Evolutionary conservation across 2,888 invertebrate species (phyloP).

Genomic region (Bruchidius siliquastri): DNA sequence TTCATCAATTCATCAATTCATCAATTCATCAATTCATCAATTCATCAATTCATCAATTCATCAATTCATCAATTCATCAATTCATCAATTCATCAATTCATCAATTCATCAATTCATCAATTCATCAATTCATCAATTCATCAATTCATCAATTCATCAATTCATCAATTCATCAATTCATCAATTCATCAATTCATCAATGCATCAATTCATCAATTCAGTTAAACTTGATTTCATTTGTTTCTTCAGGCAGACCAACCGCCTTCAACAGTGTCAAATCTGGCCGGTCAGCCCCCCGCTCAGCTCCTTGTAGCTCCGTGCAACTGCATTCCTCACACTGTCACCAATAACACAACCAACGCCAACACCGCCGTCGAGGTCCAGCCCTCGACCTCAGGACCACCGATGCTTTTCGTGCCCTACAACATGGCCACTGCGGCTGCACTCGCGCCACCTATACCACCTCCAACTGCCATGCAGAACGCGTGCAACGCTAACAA

Average conservation of each 20-base stretch:
- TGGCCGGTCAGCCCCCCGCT: slow-evolving; percentile 30
- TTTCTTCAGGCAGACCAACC: slow-evolving; percentile 21
- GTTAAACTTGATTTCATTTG: too few relatives aligned
- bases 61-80: too few relatives aligned
- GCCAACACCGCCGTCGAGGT: slow-evolving; percentile 12
- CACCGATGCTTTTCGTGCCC: slow-evolving; percentile 51
- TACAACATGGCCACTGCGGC: background rate
- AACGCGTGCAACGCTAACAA: background rate
- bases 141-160: too few relatives aligned
- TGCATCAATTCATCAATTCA: too few relatives aligned
- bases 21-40: too few relatives aligned
- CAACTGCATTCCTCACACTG: slow-evolving; percentile 30
- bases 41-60: too few relatives aligned
- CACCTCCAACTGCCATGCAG: background rate
- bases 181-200: too few relatives aligned
- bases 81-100: too few relatives aligned
- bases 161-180: too few relatives aligned
- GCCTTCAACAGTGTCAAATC: slow-evolving; percentile 29
- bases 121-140: too few relatives aligned
- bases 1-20: too few relatives aligned
- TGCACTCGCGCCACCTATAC: background rate
- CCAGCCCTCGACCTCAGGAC: slow-evolving; percentile 18
- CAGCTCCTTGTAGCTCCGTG: slow-evolving; percentile 40
- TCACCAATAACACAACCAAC: slow-evolving; percentile 23
- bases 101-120: too few relatives aligned